phyloP scores from a whole-genome alignment of 2,113 vertebrate genomes.

The Esox niger region DNA sequence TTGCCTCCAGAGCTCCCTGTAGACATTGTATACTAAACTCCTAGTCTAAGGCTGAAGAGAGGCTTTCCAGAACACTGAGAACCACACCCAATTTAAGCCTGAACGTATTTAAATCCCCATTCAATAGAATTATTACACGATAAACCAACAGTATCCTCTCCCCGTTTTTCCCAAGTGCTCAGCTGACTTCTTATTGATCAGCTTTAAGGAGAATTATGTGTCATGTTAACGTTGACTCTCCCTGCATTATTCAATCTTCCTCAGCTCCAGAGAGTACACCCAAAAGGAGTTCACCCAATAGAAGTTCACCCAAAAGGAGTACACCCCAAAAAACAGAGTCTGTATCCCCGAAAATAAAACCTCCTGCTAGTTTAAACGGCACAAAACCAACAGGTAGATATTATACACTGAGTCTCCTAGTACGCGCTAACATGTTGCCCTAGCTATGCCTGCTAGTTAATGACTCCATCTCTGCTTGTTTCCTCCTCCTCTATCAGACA shows the following conservation, averaged over 20 bases:
- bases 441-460: background rate
- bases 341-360: constrained; percentile 28
- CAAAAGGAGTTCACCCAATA: background rate
- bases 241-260: constrained; percentile 15
- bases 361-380: constrained; percentile 39
- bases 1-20: too few species aligned
- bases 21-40: too few species aligned
- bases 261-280: constrained; percentile 39
- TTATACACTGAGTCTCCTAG: background rate
- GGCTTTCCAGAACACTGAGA: background rate
- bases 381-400: constrained; percentile 45
- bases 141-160: background rate
- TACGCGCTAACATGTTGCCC: background rate
- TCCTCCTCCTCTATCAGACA: background rate
- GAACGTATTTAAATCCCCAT: background rate
- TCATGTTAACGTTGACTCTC: background rate
- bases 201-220: background rate
- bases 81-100: background rate
- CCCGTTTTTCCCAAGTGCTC: background rate
- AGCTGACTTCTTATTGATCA: background rate
- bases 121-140: background rate
- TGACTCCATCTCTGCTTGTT: background rate
- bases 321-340: constrained; percentile 27
- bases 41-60: background rate
- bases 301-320: constrained; percentile 14